These are phyloP conservation scores for Pogonocichla stellata DNA, from an alignment of 2,113 vertebrate genomes.

Conservation along the genomic window DNA sequence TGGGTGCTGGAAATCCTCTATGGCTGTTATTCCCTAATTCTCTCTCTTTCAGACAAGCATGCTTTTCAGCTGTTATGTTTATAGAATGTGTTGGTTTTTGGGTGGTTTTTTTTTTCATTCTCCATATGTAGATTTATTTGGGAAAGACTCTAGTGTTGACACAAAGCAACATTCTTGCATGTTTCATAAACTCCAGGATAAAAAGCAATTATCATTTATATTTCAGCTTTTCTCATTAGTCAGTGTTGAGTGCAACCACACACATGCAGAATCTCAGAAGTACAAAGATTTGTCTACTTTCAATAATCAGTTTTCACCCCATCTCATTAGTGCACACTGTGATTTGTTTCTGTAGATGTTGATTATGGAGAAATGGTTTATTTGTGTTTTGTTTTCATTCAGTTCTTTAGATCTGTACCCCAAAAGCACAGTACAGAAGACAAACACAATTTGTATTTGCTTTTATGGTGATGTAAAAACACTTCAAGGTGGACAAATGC, in stretches of 20 bases:
- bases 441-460: not conserved
- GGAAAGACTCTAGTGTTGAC: not conserved
- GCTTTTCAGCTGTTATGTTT: not conserved
- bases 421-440: not conserved
- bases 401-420: not conserved
- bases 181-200: not conserved
- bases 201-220: not conserved
- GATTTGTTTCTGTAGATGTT: not conserved
- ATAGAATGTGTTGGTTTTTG: not conserved
- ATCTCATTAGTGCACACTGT: not conserved
- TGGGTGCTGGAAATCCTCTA: not conserved
- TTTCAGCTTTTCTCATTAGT: constrained; percentile 8
- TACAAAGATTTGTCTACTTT: not conserved
- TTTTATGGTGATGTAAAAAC: not conserved
- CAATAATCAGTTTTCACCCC: not conserved
- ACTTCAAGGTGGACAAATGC: not conserved
- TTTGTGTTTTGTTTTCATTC: not conserved
- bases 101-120: not conserved
- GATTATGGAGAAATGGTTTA: not conserved
- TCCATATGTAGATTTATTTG: not conserved
- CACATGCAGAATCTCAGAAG: not conserved
- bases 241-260: not conserved
- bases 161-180: not conserved
- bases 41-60: not conserved
- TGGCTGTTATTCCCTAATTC: not conserved